These are phyloP conservation scores for Pomatorhinus ruficollis DNA, from an alignment of 2,113 vertebrate genomes.

Conservation along the genomic window DNA sequence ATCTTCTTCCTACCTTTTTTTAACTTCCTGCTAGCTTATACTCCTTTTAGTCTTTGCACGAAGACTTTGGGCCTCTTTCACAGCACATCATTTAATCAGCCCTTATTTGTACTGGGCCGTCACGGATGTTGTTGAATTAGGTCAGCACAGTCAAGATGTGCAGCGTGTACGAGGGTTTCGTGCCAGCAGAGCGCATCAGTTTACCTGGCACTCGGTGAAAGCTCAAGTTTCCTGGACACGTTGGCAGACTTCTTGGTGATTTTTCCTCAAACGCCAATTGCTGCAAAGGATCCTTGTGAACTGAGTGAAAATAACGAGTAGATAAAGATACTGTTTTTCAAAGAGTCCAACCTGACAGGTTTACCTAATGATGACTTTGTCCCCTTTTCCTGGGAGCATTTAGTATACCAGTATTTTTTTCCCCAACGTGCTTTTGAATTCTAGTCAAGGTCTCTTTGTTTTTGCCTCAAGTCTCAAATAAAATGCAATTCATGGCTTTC, in stretches of 20 bases:
- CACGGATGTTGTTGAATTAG: not conserved
- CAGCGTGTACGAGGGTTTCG: not conserved
- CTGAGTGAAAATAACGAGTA: not conserved
- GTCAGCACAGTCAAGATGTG: not conserved
- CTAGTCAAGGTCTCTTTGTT: not conserved
- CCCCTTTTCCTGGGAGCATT: not conserved
- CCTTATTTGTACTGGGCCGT: not conserved
- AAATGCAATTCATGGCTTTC: not conserved
- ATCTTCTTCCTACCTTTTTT: not conserved
- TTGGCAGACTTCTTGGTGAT: not conserved
- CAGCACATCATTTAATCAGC: not conserved
- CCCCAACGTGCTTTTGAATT: not conserved
- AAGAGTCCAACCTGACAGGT: not conserved
- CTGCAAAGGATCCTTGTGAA: not conserved
- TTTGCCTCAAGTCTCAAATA: not conserved
- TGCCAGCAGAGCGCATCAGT: not conserved
- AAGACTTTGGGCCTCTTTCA: not conserved
- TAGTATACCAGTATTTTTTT: not conserved
- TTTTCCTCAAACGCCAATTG: not conserved
- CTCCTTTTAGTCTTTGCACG: not conserved
- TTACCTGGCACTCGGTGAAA: not conserved
- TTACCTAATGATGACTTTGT: not conserved
- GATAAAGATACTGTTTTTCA: not conserved
- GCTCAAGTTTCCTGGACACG: not conserved
- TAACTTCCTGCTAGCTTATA: not conserved